Evolutionary conservation across 2,113 vertebrate genomes (phyloP).

Genomic region (Natator depressus): DNA sequence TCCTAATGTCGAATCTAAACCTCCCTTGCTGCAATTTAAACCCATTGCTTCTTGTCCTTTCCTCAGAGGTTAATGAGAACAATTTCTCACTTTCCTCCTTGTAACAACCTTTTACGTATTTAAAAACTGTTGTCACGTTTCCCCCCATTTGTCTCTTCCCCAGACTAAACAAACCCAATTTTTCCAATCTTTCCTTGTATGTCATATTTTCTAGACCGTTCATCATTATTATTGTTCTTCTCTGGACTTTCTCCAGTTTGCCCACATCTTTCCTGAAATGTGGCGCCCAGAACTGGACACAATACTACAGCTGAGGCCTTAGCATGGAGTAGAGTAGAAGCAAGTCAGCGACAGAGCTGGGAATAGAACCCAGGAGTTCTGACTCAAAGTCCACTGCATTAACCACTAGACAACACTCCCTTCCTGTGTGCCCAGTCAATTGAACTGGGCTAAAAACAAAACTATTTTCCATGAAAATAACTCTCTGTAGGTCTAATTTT

Average conservation of each 20-base stretch:
- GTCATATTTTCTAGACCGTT: background rate
- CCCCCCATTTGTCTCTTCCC: background rate
- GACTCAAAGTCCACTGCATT: background rate
- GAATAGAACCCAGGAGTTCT: background rate
- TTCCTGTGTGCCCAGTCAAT: background rate
- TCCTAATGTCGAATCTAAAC: background rate
- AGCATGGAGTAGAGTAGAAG: background rate
- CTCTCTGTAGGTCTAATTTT: background rate
- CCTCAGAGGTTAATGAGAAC: background rate
- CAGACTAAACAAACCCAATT: background rate
- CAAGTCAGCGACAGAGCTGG: background rate
- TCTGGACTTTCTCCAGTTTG: background rate
- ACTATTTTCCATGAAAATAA: background rate
- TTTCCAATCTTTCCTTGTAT: background rate
- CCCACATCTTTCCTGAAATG: background rate
- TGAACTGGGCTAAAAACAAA: background rate
- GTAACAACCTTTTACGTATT: background rate
- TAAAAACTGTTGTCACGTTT: background rate
- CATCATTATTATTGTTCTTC: background rate
- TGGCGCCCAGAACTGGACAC: background rate
- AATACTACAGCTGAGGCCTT: background rate
- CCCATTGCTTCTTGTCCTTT: background rate
- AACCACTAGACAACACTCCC: background rate
- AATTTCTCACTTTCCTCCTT: background rate
- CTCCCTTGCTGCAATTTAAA: background rate